A percentile compares a stretch with the other conserved stretches of the same genome.
Conservation (phyloP, 2,888 invertebrate species). For the Ophioninae sp. region DNA sequence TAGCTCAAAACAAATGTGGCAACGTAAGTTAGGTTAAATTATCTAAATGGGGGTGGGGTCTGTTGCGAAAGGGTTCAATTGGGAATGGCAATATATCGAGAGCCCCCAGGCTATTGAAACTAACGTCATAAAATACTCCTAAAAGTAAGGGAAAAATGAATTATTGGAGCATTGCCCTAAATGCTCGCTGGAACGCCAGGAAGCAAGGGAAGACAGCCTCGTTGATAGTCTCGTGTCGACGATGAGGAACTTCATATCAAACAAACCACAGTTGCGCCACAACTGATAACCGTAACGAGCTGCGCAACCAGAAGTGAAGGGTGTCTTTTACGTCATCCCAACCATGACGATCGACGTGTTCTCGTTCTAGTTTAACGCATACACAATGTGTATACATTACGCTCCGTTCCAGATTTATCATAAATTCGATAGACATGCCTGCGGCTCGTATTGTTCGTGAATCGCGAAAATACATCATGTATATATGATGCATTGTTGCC, state of each 20-base stretch:
- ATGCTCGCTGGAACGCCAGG: not conserved
- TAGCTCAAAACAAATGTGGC: no score
- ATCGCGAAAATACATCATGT: not conserved
- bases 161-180: no score
- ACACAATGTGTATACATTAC: slow-evolving; percentile 48
- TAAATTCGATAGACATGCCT: slow-evolving; percentile 62
- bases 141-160: no score
- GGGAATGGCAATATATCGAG: no score
- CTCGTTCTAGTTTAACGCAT: slow-evolving; percentile 65
- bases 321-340: slow-evolving; percentile 25
- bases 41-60: no score
- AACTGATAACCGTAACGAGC: not conserved
- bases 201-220: not conserved
- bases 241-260: not conserved
- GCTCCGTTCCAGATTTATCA: slow-evolving; percentile 62
- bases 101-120: no score
- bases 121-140: no score
- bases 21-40: no score
- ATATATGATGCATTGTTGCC: slow-evolving; percentile 3
- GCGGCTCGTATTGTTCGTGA: slow-evolving; percentile 8
- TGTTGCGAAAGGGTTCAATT: no score
- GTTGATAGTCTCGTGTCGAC: not conserved
- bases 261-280: not conserved
- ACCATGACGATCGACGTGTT: slow-evolving; percentile 58
- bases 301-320: not conserved